phyloP scores from a whole-genome alignment of 2,797 vertebrate species.

The Lepus townsendii region DNA sequence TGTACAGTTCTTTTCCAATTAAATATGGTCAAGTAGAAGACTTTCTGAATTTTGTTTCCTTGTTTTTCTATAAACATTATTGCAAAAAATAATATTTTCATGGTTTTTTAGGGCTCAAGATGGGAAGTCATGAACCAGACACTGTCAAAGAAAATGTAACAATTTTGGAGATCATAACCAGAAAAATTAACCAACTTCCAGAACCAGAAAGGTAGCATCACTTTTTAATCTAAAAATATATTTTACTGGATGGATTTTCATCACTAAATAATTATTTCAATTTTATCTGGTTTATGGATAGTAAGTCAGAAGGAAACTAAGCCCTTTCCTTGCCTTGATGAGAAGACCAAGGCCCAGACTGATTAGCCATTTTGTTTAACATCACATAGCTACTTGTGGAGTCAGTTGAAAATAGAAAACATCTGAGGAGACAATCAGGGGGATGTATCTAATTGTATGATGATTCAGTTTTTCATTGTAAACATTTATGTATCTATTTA shows the following conservation, averaged over 20 bases:
- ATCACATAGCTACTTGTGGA: neutral
- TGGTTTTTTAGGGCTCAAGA: conserved; percentile 78
- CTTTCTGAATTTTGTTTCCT: neutral
- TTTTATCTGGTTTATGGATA: conserved; percentile 10
- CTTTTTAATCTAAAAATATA: conserved; percentile 38
- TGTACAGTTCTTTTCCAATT: conserved; percentile 20
- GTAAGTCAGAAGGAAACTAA: conserved; percentile 25
- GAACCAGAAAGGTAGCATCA: conserved; percentile 88
- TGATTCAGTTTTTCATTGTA: conserved; percentile 40
- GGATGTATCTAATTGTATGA: neutral
- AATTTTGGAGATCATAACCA: conserved; percentile 71
- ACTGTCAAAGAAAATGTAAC: conserved; percentile 60
- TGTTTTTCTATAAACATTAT: conserved; percentile 12
- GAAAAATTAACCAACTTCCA: conserved; percentile 85
- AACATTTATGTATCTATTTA: conserved; percentile 23
- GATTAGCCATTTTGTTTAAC: neutral
- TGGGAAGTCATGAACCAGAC: conserved; percentile 81
- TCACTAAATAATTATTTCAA: conserved; percentile 28
- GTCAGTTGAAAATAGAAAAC: no score
- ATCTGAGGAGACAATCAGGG: no score
- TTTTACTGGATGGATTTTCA: conserved; percentile 41
- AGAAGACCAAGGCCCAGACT: neutral
- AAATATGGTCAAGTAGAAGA: neutral
- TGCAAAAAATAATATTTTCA: conserved; percentile 20
- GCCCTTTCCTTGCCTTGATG: conserved; percentile 48